Conservation (phyloP, 2,888 invertebrate genomes). For the Sussaba pulchella region DNA sequence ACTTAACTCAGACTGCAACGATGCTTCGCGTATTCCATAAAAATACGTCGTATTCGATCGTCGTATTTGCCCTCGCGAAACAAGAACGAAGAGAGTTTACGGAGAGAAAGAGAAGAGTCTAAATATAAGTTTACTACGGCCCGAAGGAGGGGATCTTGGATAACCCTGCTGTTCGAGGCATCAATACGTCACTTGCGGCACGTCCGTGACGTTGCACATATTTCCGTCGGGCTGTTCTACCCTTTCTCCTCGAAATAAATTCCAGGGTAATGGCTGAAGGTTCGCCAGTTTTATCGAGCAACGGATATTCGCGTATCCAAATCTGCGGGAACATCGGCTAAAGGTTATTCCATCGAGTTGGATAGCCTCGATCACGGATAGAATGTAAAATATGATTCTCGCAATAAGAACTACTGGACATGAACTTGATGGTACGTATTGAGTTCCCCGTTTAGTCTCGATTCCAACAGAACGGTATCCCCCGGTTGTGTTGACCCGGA, state of each 20-base stretch:
- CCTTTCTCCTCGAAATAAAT: slow-evolving; percentile 8
- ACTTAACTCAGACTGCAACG: slow-evolving; percentile 71
- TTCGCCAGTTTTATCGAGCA: not conserved
- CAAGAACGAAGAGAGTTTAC: slow-evolving; percentile 14
- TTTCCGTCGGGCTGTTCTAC: slow-evolving; percentile 28
- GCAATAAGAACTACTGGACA: no score
- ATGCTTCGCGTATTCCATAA: slow-evolving; percentile 54
- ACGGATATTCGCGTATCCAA: not conserved
- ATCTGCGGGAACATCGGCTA: not conserved
- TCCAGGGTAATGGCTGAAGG: not conserved
- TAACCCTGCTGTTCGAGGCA: slow-evolving; percentile 51
- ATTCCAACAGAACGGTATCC: no score
- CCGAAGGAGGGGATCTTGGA: slow-evolving; percentile 38
- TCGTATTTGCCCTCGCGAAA: slow-evolving; percentile 48
- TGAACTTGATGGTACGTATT: no score
- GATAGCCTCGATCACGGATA: no score
- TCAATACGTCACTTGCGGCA: slow-evolving; percentile 56
- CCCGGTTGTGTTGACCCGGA: no score
- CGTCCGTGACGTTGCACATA: slow-evolving; percentile 57
- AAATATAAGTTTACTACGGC: slow-evolving; percentile 63
- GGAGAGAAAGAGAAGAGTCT: slow-evolving; percentile 50
- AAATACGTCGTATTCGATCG: slow-evolving; percentile 61
- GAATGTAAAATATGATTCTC: no score
- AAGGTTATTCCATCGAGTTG: not conserved
- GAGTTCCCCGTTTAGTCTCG: no score